Base-by-base conservation (phyloP, 2,888 invertebrate species). In the Eilema caniola region DNA sequence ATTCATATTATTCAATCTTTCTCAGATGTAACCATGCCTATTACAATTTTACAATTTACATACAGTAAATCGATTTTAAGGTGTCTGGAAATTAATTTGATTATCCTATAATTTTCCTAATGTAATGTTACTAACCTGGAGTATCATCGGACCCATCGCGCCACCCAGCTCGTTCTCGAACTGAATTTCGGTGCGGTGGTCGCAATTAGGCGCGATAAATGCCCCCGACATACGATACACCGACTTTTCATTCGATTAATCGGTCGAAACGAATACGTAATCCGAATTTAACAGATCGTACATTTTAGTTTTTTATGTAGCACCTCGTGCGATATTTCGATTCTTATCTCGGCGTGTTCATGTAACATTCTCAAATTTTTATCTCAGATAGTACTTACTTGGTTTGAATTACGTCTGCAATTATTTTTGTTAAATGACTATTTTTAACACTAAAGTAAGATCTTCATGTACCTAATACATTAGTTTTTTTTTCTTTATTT, bases 191-290 rank as follows among this genome's bases (percentile, higher is more conserved):
- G 88, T 85, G 79, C 87, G 91, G 92, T 92, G 92, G 92, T 91
- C 91, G 92, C 92, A 94, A 94, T 94, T 93, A 94, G 93, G 90
- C 87, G 82, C 90, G 90, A 93, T 94, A 93, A 94, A 93, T 92
- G 91, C 92, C 83, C 86, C 89, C 87, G 91, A 91, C 90, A 91
- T 88, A 86, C 89, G 91, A 92, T 90, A 90, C 90, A 87, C 85
- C 83, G 88, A 84, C 85, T 88, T 90, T 88, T 90, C 90, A 89
- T 90, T 89, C 90, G 90, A 92, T 92, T 93, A 92, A 93, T 92
- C 91, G 91, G 85, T 88, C 80, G 88, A 88, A 90, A 87, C 86
- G 90, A 88, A 90, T 86, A 90, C 85, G 85, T 89, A 89, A 91
- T 91, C 89, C 86, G 89, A 91, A 88, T 92, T 91, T 91, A 90